Evolutionary conservation across 2,113 vertebrate genomes (phyloP).

Genomic region (mouse (Mus musculus)): GRCm39 chr4:23471001-23471500

Average conservation of each 20-base stretch:
- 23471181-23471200: neutral
- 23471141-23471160: neutral
- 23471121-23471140: neutral
- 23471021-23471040: neutral
- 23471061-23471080: neutral
- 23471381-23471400: neutral
- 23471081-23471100: neutral
- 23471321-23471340: neutral
- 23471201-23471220: neutral
- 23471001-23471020: neutral
- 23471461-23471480: conserved; percentile 29
- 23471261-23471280: neutral
- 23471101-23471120: neutral
- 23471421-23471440: neutral
- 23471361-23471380: neutral
- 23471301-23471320: neutral
- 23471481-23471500: conserved; percentile 2
- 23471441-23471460: conserved; percentile 8
- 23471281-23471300: neutral
- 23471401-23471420: neutral
- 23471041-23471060: neutral
- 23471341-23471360: neutral
- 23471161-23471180: neutral
- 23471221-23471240: neutral
- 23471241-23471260: neutral